phyloP scores from a whole-genome alignment of 64 coral and sea anemone species.

The Anthopleura sola region DNA sequence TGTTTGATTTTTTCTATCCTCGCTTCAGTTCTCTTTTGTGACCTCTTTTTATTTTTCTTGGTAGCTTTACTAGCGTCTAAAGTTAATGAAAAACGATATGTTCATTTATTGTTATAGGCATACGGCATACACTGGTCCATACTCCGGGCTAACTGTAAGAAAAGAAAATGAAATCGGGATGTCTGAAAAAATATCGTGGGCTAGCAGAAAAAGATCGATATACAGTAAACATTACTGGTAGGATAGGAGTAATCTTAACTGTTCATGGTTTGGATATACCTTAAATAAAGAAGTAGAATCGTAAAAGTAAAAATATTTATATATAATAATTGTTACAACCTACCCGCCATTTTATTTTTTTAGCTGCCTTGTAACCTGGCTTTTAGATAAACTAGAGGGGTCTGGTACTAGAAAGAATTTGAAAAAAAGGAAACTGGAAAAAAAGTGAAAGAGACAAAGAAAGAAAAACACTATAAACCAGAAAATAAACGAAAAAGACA shows the following conservation, averaged over 20 bases:
- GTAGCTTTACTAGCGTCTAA: constrained; percentile 48
- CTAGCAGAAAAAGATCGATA: not conserved
- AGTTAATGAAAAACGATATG: not conserved
- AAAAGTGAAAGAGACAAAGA: not conserved
- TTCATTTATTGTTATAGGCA: not conserved
- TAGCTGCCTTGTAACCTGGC: not conserved
- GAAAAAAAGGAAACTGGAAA: no score
- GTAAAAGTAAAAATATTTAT: not conserved
- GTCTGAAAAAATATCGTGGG: not conserved
- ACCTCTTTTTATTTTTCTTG: constrained; percentile 76
- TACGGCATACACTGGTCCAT: not conserved
- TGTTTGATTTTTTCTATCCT: constrained; percentile 61
- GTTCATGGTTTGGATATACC: not conserved
- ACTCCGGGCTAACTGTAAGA: no score
- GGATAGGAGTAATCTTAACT: not conserved
- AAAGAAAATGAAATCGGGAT: no score
- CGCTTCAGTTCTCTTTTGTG: constrained; percentile 58
- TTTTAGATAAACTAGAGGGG: not conserved
- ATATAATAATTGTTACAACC: not conserved
- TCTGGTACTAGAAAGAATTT: not conserved
- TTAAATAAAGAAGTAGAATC: not conserved
- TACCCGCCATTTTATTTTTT: constrained; percentile 19
- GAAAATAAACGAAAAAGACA: no score
- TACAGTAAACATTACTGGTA: not conserved
- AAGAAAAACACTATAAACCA: no score